Evolutionary conservation across 2,888 invertebrate species (phyloP).

Genomic region (Cyclophora punctaria): DNA sequence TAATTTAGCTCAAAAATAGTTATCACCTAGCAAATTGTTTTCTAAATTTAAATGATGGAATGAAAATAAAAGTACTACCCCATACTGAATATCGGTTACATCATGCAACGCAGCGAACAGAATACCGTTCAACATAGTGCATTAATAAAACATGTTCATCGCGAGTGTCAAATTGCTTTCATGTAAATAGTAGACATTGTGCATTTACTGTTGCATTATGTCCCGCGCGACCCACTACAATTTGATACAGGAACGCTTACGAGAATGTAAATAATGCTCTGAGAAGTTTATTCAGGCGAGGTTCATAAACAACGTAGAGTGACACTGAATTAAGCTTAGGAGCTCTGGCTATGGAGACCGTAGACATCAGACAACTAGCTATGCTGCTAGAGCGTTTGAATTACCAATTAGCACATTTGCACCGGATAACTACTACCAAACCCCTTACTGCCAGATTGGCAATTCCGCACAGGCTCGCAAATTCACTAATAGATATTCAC

Average conservation of each 20-base stretch:
- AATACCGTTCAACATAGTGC: background rate
- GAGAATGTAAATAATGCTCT: background rate
- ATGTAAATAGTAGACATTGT: constrained; percentile 1
- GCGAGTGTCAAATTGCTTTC: constrained; percentile 7
- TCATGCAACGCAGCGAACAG: constrained; percentile 1
- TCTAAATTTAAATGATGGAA: too few relatives aligned
- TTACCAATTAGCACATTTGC: constrained; percentile 15
- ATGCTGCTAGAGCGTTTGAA: constrained; percentile 8
- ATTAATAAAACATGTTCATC: constrained; percentile 3
- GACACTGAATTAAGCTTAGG: constrained; percentile 6
- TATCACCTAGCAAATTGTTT: too few relatives aligned
- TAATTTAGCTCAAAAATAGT: too few relatives aligned
- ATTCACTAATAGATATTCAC: background rate
- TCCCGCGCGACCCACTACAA: constrained; percentile 1
- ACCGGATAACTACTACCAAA: constrained; percentile 7
- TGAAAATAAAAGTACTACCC: too few relatives aligned
- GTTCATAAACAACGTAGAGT: constrained; percentile 2
- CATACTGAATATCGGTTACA: too few relatives aligned
- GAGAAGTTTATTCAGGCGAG: constrained; percentile 1
- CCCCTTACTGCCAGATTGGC: constrained; percentile 9
- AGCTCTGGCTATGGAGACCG: constrained; percentile 6
- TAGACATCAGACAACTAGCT: background rate
- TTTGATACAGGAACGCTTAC: background rate
- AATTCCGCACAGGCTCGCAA: constrained; percentile 3
- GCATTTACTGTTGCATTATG: constrained; percentile 3